Base-by-base conservation (phyloP, 2,888 invertebrate species). In the Baccha elongata region DNA sequence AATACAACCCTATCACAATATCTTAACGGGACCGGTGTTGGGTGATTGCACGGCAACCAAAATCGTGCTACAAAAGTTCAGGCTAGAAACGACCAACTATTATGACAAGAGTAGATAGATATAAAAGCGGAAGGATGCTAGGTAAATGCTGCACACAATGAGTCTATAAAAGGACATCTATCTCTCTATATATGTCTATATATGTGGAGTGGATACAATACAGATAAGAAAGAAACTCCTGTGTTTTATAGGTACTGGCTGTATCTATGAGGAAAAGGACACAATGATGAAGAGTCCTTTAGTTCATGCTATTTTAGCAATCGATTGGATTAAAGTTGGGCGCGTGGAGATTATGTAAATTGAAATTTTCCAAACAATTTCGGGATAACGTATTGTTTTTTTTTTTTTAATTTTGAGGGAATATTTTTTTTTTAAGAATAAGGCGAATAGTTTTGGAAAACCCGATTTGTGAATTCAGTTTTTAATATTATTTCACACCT, bases 291-390 rank as follows among this genome's bases (percentile, higher is more conserved):
- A 46, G 35, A 32, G 67, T 26, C 32, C 15, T 11, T 13, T 21
- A n/a, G 53, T 17, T 65, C 37, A 50, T 42, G 64, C 13, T 48
- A 19, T 19, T 60, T 3, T 37, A 62, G 53, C 60, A 71, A 75
- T 81, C 75, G 81, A 75, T 78, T 64, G 83, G 83, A 78, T 78
- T 83, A 83, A 81, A 83, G 76, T 68, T 52, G 37, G 52, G 37
- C 11, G 40, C 40, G 67, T 15, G 60, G 76, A 76, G 78, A 78
- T 83, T 78, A 72, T 78, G 78, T 65, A 83, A 83, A 83, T 78
- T 83, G 73, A 78, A 78, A 73, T 68, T 83, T 83, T 83, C 78
- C 68, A 55, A 78, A 37, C 72, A 23, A 73, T 68, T 76, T 80
- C 48, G 40, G 69, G n/a, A n/a, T 67, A 72, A 60, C 48, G 60